phyloP scores from a whole-genome alignment of 2,888 invertebrate species.

The Prosapia bicincta region DNA sequence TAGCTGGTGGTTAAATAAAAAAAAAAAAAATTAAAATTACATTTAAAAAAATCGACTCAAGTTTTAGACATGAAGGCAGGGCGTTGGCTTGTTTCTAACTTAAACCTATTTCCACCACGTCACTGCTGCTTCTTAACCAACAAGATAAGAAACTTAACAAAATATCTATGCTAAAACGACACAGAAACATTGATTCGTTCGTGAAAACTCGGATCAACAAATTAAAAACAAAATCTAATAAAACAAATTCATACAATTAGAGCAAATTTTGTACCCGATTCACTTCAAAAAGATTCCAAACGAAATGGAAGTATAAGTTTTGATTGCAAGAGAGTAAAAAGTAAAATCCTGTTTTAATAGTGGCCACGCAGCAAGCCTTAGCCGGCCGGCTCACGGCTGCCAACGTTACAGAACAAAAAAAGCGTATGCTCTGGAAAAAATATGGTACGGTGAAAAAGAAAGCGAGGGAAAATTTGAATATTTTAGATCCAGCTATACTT shows the following conservation, averaged over 20 bases:
- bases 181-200: not conserved
- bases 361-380: slow-evolving; percentile 2
- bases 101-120: slow-evolving; percentile 2
- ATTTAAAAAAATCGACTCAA: not conserved
- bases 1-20: not conserved
- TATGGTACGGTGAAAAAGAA: not conserved
- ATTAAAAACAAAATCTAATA: not conserved
- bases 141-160: not conserved
- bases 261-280: not conserved
- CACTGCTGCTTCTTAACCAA: not conserved
- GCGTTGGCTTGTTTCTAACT: not conserved
- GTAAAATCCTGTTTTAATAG: not conserved
- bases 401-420: not conserved
- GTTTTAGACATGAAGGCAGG: not conserved
- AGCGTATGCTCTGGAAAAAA: not conserved
- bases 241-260: not conserved
- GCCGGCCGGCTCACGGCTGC: slow-evolving; percentile 2
- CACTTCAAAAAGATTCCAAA: not conserved
- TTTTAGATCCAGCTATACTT: too few species aligned
- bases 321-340: not conserved
- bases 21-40: not conserved
- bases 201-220: not conserved
- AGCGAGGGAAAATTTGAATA: not conserved
- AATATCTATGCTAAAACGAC: not conserved
- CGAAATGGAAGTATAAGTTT: not conserved